A percentile compares a stretch with the other conserved stretches of the same genome.
Conservation (phyloP, 2,888 invertebrate genomes). For the Lysandra bellargus region DNA sequence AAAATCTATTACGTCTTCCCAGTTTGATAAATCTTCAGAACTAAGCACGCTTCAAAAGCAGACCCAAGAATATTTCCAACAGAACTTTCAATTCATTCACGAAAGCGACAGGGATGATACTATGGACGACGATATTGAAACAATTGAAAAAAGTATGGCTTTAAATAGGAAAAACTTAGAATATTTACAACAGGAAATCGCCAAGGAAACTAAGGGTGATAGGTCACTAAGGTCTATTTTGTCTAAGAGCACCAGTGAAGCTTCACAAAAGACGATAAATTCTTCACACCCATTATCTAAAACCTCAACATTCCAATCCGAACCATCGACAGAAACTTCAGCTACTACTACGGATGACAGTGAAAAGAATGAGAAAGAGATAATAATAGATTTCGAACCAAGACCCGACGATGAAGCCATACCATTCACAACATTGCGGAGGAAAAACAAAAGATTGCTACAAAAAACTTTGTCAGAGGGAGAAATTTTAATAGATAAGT, state of each 20-base stretch:
- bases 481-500: slow-evolving; percentile 85
- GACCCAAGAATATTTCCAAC: slow-evolving; percentile 77
- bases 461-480: slow-evolving; percentile 91
- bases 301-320: slow-evolving; percentile 77
- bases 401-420: slow-evolving; percentile 83
- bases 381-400: slow-evolving; percentile 93
- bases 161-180: slow-evolving; percentile 74
- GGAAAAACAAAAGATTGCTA: slow-evolving; percentile 78
- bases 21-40: slow-evolving; percentile 71
- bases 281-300: slow-evolving; percentile 71
- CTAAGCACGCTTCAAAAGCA: slow-evolving; percentile 65
- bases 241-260: slow-evolving; percentile 72
- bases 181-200: slow-evolving; percentile 77
- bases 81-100: slow-evolving; percentile 78
- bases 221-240: slow-evolving; percentile 66
- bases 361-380: slow-evolving; percentile 87
- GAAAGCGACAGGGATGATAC: slow-evolving; percentile 78
- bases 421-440: slow-evolving; percentile 78
- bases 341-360: slow-evolving; percentile 77
- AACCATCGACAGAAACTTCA: slow-evolving; percentile 76
- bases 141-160: slow-evolving; percentile 77
- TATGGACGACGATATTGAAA: slow-evolving; percentile 75
- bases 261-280: slow-evolving; percentile 69
- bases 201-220: slow-evolving; percentile 70
- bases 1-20: slow-evolving; percentile 68